Percentiles rank a stretch among this genome's conserved stretches.
Conservation (phyloP, 2,888 invertebrate genomes). For the Scotopteryx bipunctaria region DNA sequence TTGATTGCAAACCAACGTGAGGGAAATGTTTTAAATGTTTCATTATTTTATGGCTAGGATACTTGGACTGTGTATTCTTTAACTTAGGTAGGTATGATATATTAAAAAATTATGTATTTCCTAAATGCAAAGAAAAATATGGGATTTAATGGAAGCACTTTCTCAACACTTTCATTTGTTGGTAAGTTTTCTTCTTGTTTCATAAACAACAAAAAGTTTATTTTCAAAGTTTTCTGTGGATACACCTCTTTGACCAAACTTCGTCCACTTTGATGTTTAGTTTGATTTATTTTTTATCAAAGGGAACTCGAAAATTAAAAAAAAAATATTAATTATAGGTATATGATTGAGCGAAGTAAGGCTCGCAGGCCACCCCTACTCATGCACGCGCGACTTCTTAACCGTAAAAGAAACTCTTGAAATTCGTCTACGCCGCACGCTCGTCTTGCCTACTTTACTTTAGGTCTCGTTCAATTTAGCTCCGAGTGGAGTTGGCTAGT, state of each 20-base stretch:
- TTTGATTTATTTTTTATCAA: background rate
- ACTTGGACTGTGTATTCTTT: no score
- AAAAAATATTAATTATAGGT: conserved; percentile 15
- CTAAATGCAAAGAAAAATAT: no score
- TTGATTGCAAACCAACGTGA: background rate
- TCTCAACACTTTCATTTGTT: background rate
- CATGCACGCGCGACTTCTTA: conserved; percentile 72
- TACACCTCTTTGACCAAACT: conserved; percentile 7
- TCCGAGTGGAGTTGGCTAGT: conserved; percentile 51
- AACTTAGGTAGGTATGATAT: no score
- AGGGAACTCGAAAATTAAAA: background rate
- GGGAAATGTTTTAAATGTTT: background rate
- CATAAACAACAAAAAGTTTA: conserved; percentile 8
- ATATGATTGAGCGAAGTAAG: conserved; percentile 31
- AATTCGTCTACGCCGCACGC: conserved; percentile 69
- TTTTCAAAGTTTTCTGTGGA: conserved; percentile 7
- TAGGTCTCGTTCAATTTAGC: conserved; percentile 57
- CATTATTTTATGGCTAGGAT: no score
- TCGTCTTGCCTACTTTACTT: conserved; percentile 58
- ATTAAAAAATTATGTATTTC: background rate
- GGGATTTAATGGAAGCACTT: no score
- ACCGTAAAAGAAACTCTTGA: conserved; percentile 72
- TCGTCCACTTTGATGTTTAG: background rate
- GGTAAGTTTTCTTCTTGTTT: conserved; percentile 8
- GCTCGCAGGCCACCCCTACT: conserved; percentile 47